These are phyloP conservation scores for Rosalia funebris DNA, from an alignment of 2,888 invertebrate species.

Conservation along the genomic window DNA sequence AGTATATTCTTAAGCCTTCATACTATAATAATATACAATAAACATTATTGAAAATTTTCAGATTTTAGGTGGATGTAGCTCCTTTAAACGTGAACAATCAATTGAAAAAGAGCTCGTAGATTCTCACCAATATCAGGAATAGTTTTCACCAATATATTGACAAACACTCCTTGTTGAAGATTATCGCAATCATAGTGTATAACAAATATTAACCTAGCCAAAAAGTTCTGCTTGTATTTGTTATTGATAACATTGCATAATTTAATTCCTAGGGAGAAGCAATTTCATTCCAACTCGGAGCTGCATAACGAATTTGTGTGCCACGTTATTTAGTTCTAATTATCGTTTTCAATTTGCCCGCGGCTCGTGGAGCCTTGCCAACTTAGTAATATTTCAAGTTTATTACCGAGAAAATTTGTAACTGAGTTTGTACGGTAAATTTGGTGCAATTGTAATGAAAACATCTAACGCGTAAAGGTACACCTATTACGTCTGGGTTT, in stretches of 20 bases:
- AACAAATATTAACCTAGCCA: neutral
- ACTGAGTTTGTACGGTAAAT: conserved; percentile 22
- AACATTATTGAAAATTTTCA: too few species aligned
- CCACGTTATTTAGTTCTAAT: conserved; percentile 14
- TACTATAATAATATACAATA: too few species aligned
- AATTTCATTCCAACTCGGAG: conserved; percentile 7
- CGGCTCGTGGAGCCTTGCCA: conserved; percentile 19
- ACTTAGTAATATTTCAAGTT: conserved; percentile 25
- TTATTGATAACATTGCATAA: neutral
- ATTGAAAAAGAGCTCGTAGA: too few species aligned
- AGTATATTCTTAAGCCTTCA: too few species aligned
- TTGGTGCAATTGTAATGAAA: conserved; percentile 29
- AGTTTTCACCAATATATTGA: too few species aligned
- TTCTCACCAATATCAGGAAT: too few species aligned
- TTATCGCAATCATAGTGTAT: too few species aligned
- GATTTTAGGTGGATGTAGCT: too few species aligned
- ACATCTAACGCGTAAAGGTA: conserved; percentile 24
- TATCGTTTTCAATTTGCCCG: conserved; percentile 19
- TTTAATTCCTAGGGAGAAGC: neutral
- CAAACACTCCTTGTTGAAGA: too few species aligned
- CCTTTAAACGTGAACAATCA: too few species aligned
- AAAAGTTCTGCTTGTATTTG: neutral
- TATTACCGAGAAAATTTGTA: conserved; percentile 31
- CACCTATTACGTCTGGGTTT: conserved; percentile 21
- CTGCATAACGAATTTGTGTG: conserved; percentile 8